Evolutionary conservation across 2,113 vertebrate genomes (phyloP).

Genomic region (Alaudala cheleensis): DNA sequence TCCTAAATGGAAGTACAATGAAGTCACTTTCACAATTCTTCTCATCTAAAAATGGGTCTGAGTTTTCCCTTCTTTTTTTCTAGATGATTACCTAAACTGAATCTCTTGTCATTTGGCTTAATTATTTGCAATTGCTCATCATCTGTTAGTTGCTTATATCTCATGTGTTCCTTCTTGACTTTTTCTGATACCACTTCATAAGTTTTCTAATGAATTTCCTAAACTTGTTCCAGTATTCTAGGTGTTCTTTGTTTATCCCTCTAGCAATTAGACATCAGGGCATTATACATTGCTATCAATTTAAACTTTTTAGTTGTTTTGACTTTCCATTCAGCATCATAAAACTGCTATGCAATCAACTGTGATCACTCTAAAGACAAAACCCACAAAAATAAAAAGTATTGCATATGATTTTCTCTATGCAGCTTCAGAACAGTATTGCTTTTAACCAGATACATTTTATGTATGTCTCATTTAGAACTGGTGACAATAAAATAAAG

Average conservation of each 20-base stretch:
- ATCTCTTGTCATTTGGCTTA: not conserved
- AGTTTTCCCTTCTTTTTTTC: not conserved
- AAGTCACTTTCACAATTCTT: not conserved
- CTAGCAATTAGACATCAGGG: slow-evolving; percentile 40
- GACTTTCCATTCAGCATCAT: not conserved
- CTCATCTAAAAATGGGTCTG: not conserved
- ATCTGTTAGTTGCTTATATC: not conserved
- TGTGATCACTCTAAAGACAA: not conserved
- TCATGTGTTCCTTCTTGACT: not conserved
- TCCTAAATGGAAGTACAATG: not conserved
- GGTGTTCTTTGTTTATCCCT: slow-evolving; percentile 54
- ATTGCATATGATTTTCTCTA: not conserved
- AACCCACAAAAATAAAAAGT: not conserved
- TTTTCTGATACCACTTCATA: not conserved
- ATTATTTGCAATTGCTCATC: not conserved
- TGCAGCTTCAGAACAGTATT: not conserved
- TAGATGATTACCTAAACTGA: not conserved
- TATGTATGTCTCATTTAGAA: not conserved
- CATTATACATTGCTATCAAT: not conserved
- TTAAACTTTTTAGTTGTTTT: slow-evolving; percentile 12
- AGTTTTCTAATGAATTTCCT: slow-evolving; percentile 6
- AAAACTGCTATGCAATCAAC: not conserved
- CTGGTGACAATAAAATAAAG: not conserved
- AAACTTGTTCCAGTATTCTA: not conserved
- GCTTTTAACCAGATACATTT: not conserved